phyloP scores from a whole-genome alignment of 1,140 invertebrate species.

The Chrysoperla carnea region DNA sequence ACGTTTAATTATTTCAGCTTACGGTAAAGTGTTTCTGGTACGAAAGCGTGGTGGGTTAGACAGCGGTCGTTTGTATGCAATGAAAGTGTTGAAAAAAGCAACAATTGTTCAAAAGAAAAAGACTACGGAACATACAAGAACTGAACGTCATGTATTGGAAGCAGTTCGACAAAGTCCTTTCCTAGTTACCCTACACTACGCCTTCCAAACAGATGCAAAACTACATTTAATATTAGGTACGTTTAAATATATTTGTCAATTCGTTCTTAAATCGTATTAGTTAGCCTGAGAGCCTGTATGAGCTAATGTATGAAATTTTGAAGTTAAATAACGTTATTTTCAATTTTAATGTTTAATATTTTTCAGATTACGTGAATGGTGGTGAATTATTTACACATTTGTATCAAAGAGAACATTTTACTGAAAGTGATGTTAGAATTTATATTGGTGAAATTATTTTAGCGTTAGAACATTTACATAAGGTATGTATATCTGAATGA shows the following conservation, averaged over 20 bases:
- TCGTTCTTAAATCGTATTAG: background rate
- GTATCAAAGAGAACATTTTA: slow-evolving; percentile 73
- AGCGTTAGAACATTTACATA: slow-evolving; percentile 79
- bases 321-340: background rate
- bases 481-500: slow-evolving; percentile 31
- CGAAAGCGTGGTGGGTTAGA: slow-evolving; percentile 64
- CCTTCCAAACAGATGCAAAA: slow-evolving; percentile 85
- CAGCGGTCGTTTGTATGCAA: slow-evolving; percentile 72
- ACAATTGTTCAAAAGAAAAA: slow-evolving; percentile 83
- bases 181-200: slow-evolving; percentile 82
- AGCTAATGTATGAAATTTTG: too few species aligned
- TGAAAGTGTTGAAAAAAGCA: slow-evolving; percentile 87
- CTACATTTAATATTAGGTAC: slow-evolving; percentile 83
- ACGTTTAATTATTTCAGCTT: slow-evolving; percentile 70
- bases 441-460: slow-evolving; percentile 86
- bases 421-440: slow-evolving; percentile 65
- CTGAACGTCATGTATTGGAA: slow-evolving; percentile 77
- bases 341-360: too few species aligned
- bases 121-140: slow-evolving; percentile 85
- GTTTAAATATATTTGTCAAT: slow-evolving; percentile 12
- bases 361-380: slow-evolving; percentile 77
- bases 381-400: slow-evolving; percentile 87
- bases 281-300: too few species aligned
- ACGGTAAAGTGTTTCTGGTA: slow-evolving; percentile 87
- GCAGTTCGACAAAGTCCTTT: slow-evolving; percentile 78